Evolutionary conservation across 1,140 invertebrate species (phyloP).

Genomic region (Drosophila grimshawi): DNA sequence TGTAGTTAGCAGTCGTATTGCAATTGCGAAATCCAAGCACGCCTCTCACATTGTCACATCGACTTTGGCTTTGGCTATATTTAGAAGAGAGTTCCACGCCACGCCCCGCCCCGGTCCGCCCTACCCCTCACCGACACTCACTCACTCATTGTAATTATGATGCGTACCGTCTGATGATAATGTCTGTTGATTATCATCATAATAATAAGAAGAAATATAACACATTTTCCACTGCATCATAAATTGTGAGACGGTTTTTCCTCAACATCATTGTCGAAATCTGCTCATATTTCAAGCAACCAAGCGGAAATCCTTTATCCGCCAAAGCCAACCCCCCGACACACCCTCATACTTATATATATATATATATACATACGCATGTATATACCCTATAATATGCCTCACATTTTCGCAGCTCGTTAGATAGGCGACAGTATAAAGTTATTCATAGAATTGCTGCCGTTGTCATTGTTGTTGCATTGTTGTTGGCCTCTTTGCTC

Average conservation of each 20-base stretch:
- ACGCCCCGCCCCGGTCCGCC: not conserved
- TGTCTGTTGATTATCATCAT: slow-evolving; percentile 33
- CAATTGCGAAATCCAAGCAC: slow-evolving; percentile 77
- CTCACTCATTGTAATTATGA: slow-evolving; percentile 61
- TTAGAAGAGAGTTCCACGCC: slow-evolving; percentile 15
- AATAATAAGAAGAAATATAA: slow-evolving; percentile 63
- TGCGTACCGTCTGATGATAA: slow-evolving; percentile 48
- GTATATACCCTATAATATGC: slow-evolving; percentile 25
- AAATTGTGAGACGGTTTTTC: slow-evolving; percentile 53
- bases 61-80: slow-evolving; percentile 54
- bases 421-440: slow-evolving; percentile 74
- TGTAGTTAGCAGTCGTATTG: slow-evolving; percentile 51
- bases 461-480: slow-evolving; percentile 18
- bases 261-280: slow-evolving; percentile 62
- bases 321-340: slow-evolving; percentile 6
- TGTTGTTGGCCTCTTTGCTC: slow-evolving; percentile 11
- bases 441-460: slow-evolving; percentile 44
- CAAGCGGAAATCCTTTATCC: slow-evolving; percentile 79
- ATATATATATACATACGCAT: slow-evolving; percentile 32
- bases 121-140: not conserved
- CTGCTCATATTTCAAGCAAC: slow-evolving; percentile 79
- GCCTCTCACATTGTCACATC: slow-evolving; percentile 73
- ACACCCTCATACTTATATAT: not conserved
- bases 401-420: slow-evolving; percentile 76
- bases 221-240: slow-evolving; percentile 67